Evolutionary conservation across 2,888 invertebrate species (phyloP).

Genomic region (Criorhina ranunculi): DNA sequence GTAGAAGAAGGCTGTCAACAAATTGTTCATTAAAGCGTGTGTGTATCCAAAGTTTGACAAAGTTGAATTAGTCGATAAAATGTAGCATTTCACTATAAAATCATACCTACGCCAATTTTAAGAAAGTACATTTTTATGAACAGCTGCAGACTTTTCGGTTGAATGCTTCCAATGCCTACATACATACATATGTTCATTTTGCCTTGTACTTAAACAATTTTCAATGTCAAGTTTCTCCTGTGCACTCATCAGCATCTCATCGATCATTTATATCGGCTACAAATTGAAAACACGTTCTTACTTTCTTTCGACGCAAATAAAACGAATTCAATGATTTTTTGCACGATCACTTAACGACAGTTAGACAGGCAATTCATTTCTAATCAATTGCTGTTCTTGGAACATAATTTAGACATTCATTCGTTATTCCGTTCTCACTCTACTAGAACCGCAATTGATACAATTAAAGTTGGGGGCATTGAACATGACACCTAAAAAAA

Average conservation of each 20-base stretch:
- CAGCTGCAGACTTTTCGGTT: constrained; percentile 23
- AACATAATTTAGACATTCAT: constrained; percentile 12
- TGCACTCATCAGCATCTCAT: not conserved
- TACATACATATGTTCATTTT: too few species aligned
- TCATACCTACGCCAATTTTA: too few species aligned
- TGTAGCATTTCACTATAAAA: too few species aligned
- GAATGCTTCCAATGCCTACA: constrained; percentile 1
- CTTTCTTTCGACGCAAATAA: not conserved
- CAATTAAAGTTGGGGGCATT: constrained; percentile 9
- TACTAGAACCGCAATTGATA: constrained; percentile 15
- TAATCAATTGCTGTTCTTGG: constrained; percentile 40
- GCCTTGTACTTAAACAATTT: too few species aligned
- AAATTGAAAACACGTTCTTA: not conserved
- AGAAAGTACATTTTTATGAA: constrained; percentile 7
- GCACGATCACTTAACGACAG: constrained; percentile 20
- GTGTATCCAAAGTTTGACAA: too few species aligned
- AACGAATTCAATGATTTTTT: not conserved
- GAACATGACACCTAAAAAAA: not conserved
- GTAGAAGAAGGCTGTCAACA: too few species aligned
- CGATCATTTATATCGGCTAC: not conserved
- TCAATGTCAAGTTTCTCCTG: constrained; percentile 2
- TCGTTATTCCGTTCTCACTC: not conserved
- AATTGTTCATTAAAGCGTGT: too few species aligned
- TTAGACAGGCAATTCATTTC: constrained; percentile 25
- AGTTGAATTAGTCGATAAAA: too few species aligned